These are phyloP conservation scores for Corythucha ciliata DNA, from an alignment of 2,888 invertebrate species.

Conservation along the genomic window DNA sequence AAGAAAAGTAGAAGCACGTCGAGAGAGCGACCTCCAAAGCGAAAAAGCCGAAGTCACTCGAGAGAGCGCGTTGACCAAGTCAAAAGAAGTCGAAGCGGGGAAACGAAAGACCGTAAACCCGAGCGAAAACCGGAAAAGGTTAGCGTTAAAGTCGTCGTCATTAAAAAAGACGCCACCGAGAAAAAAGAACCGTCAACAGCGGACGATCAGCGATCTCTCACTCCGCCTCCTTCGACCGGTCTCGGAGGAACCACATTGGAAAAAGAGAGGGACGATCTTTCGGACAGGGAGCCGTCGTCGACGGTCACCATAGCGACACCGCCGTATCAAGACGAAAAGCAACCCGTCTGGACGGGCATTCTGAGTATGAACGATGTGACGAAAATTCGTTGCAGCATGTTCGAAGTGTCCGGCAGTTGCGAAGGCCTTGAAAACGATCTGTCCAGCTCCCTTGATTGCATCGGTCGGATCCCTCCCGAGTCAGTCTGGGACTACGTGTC, in stretches of 20 bases:
- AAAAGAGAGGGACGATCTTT: slow-evolving; percentile 27
- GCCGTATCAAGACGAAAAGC: slow-evolving; percentile 40
- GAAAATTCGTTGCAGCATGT: slow-evolving; percentile 54
- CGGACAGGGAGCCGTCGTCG: slow-evolving; percentile 68
- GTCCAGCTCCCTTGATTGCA: slow-evolving; percentile 69
- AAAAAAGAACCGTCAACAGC: slow-evolving; percentile 16
- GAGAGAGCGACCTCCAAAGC: slow-evolving; percentile 37
- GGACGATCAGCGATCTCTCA: slow-evolving; percentile 15
- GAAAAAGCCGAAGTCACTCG: slow-evolving; percentile 37
- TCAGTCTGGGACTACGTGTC: slow-evolving; percentile 77
- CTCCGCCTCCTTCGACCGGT: slow-evolving; percentile 17
- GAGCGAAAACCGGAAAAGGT: too few species aligned
- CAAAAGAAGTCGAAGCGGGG: slow-evolving; percentile 30
- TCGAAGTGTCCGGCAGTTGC: slow-evolving; percentile 58
- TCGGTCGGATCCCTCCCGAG: slow-evolving; percentile 63
- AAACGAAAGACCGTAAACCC: too few species aligned
- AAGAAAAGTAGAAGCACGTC: slow-evolving; percentile 30
- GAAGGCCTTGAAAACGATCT: slow-evolving; percentile 61
- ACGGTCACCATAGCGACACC: slow-evolving; percentile 56
- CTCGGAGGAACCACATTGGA: background rate
- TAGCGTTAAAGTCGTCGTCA: too few species aligned
- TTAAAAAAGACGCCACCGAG: slow-evolving; percentile 24
- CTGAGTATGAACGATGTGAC: slow-evolving; percentile 87
- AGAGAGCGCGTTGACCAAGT: slow-evolving; percentile 32
- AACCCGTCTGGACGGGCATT: slow-evolving; percentile 68